phyloP scores from a whole-genome alignment of 2,888 invertebrate species.

The Pardosa pseudoannulata region DNA sequence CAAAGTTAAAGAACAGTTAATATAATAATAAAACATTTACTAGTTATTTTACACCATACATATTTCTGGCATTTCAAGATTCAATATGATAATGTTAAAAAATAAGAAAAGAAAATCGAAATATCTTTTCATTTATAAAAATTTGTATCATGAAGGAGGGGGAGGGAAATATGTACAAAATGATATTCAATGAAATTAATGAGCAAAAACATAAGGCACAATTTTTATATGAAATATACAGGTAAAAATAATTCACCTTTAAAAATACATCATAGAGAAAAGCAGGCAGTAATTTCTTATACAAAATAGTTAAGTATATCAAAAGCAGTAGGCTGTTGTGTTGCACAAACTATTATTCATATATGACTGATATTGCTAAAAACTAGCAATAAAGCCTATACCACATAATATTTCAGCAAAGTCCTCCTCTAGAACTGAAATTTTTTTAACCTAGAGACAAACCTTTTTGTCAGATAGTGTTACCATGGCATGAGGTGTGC shows the following conservation, averaged over 20 bases:
- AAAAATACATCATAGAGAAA: neutral
- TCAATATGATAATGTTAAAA: too few species aligned
- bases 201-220: conserved; percentile 3
- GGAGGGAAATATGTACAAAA: neutral
- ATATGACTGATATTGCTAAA: neutral
- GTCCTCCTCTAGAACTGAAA: neutral
- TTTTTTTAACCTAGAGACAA: too few species aligned
- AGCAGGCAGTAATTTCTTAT: neutral
- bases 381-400: too few species aligned
- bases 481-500: conserved; percentile 60
- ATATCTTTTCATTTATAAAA: too few species aligned
- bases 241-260: neutral
- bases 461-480: neutral
- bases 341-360: neutral
- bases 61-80: too few species aligned
- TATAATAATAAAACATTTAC: too few species aligned
- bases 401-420: neutral
- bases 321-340: neutral
- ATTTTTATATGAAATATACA: neutral
- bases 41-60: too few species aligned
- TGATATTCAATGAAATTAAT: neutral
- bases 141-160: too few species aligned
- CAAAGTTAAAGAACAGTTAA: too few species aligned
- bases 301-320: neutral
- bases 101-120: too few species aligned